phyloP scores from a whole-genome alignment of 2,797 vertebrate genomes.

The Chaenodraco wilsoni region DNA sequence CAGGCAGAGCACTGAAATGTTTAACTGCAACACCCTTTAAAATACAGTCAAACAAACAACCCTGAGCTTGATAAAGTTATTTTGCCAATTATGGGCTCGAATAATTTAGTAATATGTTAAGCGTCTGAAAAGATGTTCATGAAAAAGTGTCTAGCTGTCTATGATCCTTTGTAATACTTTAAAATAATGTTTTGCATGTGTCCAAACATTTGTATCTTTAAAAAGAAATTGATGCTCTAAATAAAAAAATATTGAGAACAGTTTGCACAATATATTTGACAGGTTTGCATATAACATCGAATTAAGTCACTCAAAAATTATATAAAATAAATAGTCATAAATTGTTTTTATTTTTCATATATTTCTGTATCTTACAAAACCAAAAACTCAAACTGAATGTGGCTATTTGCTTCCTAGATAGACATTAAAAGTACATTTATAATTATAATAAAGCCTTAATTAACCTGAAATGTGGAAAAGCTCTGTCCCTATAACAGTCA shows the following conservation, averaged over 20 bases:
- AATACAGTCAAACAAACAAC: not conserved
- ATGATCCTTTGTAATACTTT: not conserved
- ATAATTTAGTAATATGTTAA: not conserved
- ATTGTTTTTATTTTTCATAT: not conserved
- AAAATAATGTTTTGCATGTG: not conserved
- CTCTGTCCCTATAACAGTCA: not conserved
- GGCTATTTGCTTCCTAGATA: not conserved
- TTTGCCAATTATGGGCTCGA: not conserved
- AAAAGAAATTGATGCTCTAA: too few species aligned
- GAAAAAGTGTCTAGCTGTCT: not conserved
- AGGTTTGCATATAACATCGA: too few species aligned
- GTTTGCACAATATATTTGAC: too few species aligned
- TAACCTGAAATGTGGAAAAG: not conserved
- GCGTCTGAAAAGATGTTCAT: not conserved
- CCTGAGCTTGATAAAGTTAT: not conserved
- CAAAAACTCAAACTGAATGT: not conserved
- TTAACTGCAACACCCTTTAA: not conserved
- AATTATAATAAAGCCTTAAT: not conserved
- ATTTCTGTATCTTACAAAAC: not conserved
- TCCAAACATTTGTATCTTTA: not conserved
- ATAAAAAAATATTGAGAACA: too few species aligned
- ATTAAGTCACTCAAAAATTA: not conserved
- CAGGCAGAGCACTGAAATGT: not conserved
- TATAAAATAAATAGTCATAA: not conserved
- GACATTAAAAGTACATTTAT: not conserved